Conservation (phyloP, 2,797 vertebrate genomes). For the Channa striata region DNA sequence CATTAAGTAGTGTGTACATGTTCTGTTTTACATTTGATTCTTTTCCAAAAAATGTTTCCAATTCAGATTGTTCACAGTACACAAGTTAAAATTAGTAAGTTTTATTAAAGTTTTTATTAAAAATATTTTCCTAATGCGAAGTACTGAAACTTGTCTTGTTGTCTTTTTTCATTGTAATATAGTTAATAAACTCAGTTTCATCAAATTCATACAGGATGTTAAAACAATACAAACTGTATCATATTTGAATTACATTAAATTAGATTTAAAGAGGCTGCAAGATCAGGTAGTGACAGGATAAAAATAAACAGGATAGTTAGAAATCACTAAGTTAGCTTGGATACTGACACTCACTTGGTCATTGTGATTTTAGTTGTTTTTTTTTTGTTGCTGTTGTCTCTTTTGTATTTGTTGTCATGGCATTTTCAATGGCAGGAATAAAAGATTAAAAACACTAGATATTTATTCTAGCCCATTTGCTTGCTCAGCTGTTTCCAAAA, state of each 20-base stretch:
- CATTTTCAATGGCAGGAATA: not conserved
- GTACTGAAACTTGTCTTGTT: too few relatives aligned
- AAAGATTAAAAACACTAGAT: not conserved
- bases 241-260: not conserved
- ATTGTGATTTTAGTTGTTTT: too few relatives aligned
- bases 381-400: too few relatives aligned
- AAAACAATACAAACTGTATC: not conserved
- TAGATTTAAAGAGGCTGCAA: not conserved
- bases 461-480: not conserved
- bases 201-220: not conserved
- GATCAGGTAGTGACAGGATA: not conserved
- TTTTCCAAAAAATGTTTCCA: constrained; percentile 39
- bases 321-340: too few relatives aligned
- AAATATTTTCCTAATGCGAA: too few relatives aligned
- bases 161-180: not conserved
- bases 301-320: too few relatives aligned
- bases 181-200: not conserved
- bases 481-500: not conserved
- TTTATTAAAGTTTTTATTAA: too few relatives aligned
- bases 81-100: too few relatives aligned
- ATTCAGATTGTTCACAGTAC: constrained; percentile 23
- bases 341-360: not conserved
- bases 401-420: not conserved
- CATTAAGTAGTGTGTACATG: too few relatives aligned
- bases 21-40: constrained; percentile 31